These are phyloP conservation scores for Agrilus planipennis DNA, from an alignment of 1,140 invertebrate genomes.

Conservation along the genomic window DNA sequence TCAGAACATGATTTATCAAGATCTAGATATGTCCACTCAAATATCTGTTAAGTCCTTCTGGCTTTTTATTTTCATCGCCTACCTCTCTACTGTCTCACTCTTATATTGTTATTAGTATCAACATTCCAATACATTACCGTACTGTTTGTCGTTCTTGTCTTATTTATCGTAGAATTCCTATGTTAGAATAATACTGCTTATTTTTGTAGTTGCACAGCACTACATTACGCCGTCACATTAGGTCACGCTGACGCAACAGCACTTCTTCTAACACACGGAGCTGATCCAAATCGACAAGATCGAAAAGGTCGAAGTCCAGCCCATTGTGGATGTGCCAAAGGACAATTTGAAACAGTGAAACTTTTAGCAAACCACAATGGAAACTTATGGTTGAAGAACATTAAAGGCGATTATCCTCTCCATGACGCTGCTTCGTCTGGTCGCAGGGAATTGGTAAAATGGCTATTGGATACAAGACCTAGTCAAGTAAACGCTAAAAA, in stretches of 20 bases:
- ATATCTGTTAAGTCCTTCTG: too few species aligned
- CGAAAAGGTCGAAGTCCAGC: conserved; percentile 73
- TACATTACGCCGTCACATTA: conserved; percentile 93
- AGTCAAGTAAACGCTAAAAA: conserved; percentile 81
- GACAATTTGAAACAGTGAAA: conserved; percentile 76
- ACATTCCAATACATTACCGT: too few species aligned
- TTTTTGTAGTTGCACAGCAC: conserved; percentile 89
- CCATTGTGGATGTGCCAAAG: conserved; percentile 89
- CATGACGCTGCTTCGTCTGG: conserved; percentile 93
- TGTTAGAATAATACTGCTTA: too few species aligned
- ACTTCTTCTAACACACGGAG: conserved; percentile 75
- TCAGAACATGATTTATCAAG: too few species aligned
- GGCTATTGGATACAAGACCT: conserved; percentile 71
- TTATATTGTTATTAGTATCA: too few species aligned
- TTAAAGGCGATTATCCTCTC: conserved; percentile 78
- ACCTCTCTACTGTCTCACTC: too few species aligned
- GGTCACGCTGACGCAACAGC: conserved; percentile 87
- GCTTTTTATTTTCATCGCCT: too few species aligned
- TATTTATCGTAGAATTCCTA: too few species aligned
- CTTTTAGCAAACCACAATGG: conserved; percentile 67
- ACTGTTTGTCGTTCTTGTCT: too few species aligned
- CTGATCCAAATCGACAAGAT: conserved; percentile 86
- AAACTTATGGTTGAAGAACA: conserved; percentile 86
- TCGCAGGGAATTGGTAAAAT: conserved; percentile 72
- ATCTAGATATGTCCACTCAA: too few species aligned